Conservation (phyloP, 2,888 invertebrate genomes). For the Melanchra persicariae region DNA sequence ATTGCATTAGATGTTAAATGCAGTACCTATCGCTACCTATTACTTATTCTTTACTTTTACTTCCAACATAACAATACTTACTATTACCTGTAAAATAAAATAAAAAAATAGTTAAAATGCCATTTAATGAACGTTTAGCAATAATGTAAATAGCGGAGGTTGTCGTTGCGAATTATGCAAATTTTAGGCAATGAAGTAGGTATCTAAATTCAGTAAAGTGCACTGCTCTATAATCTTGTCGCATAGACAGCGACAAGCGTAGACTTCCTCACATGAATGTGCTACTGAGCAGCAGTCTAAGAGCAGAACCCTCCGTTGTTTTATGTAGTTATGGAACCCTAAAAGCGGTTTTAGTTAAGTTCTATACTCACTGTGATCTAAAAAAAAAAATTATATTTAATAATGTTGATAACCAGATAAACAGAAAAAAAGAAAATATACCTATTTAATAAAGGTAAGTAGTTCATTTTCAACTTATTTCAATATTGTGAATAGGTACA, state of each 20-base stretch:
- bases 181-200: too few species aligned
- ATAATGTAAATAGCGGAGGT: too few species aligned
- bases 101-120: not conserved
- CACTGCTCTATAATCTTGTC: too few species aligned
- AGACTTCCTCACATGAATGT: too few species aligned
- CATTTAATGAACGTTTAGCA: not conserved
- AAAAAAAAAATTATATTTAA: not conserved
- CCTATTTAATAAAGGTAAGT: too few species aligned
- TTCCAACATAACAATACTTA: conserved; percentile 1
- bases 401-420: not conserved
- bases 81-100: conserved; percentile 19
- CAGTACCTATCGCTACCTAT: too few species aligned
- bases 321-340: not conserved
- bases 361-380: conserved; percentile 31
- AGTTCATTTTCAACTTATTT: not conserved
- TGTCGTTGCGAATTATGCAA: too few species aligned
- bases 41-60: too few species aligned
- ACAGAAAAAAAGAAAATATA: too few species aligned
- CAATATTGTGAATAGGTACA: not conserved
- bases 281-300: too few species aligned
- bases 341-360: not conserved
- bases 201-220: not conserved
- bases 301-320: not conserved
- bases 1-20: too few species aligned
- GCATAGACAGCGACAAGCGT: too few species aligned